Evolutionary conservation across 2,113 vertebrate species (phyloP).

Genomic region (Oreochromis tanganicae): DNA sequence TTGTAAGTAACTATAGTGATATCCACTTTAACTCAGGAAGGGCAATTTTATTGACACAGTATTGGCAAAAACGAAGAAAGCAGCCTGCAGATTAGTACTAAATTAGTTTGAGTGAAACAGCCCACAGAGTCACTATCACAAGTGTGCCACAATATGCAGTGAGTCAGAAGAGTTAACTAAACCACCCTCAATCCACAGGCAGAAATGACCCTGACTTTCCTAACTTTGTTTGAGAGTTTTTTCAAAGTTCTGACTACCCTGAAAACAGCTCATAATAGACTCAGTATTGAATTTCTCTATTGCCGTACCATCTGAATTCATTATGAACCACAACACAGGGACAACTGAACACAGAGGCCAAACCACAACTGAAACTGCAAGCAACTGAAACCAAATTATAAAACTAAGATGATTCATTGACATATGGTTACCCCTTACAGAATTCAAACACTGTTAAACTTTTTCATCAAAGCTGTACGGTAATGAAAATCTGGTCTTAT

Average conservation of each 20-base stretch:
- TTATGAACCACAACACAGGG: neutral
- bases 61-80: neutral
- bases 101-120: neutral
- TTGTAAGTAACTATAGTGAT: slow-evolving; percentile 4
- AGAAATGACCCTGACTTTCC: neutral
- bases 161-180: neutral
- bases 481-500: neutral
- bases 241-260: neutral
- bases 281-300: neutral
- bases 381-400: neutral
- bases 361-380: neutral
- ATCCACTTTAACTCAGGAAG: neutral
- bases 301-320: neutral
- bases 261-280: neutral
- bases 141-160: neutral
- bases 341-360: neutral
- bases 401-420: neutral
- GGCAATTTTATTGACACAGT: slow-evolving; percentile 1
- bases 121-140: neutral
- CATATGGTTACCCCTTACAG: neutral
- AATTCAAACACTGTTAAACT: neutral
- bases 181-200: neutral
- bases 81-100: neutral
- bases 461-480: neutral
- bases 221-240: neutral